Base-by-base conservation (phyloP, 2,888 invertebrate species). In the Luffia ferchaultella region DNA sequence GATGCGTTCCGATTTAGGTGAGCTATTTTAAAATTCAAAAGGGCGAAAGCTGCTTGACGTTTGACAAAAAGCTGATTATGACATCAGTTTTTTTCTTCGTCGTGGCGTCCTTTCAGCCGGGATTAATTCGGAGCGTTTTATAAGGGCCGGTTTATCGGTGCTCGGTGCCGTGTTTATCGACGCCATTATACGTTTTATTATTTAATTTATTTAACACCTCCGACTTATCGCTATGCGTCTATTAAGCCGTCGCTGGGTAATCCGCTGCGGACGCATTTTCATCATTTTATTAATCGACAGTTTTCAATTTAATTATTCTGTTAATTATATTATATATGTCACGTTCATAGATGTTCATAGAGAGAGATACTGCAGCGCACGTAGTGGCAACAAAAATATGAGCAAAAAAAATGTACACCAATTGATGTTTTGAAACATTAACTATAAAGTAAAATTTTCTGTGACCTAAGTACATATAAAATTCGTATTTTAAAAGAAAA, bases 41-140 rank as follows among this genome's bases (percentile, higher is more conserved):
- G 77, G 69, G 70, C 67, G 70, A 73, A 73, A 71, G 64, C 63
- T 66, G 68, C 43, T 74, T 77, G 76, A 76, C 76, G 63, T 75
- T 82, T 79, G 77, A 82, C 78, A 80, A 82, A 73, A 83, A 83
- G 83, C 79, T 83, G 83, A 82, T 83, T 83, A 82, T 76, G 76
- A 78, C 75, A 77, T 83, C 76, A 79, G 60, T 70, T 77, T 74
- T 72, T 76, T 76, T 66, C 61, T 57, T 68, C 67, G 64, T 60
- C 64, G 62, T 61, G 64, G 61, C 63, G 65, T 60, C 79, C 75
- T 78, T 80, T 77, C 76, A 78, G 74, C 64, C 67, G 64, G 83
- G 83, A 82, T 83, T 83, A 82, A 78, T 79, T 73, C 73, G 70
- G 72, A 63, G 63, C 77, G 73, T 80, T 82, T 80, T 78, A 80